These are phyloP conservation scores for Perithous albicinctus DNA, from an alignment of 2,888 invertebrate genomes.

Conservation along the genomic window DNA sequence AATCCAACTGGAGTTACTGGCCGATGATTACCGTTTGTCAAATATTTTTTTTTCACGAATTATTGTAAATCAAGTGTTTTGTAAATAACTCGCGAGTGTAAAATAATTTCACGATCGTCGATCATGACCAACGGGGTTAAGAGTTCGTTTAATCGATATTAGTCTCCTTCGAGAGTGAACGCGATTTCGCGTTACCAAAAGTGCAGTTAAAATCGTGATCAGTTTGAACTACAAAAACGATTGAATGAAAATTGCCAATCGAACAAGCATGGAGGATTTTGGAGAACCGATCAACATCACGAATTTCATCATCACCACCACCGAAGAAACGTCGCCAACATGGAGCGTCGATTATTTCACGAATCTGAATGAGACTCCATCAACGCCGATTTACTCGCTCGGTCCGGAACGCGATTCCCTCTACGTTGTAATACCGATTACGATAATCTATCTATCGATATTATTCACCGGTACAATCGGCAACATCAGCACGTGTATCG, in stretches of 20 bases:
- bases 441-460: constrained; percentile 86
- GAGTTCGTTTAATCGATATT: too few relatives aligned
- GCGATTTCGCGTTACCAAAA: too few relatives aligned
- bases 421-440: constrained; percentile 85
- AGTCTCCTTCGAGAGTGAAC: too few relatives aligned
- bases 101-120: neutral
- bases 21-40: neutral
- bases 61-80: constrained; percentile 1
- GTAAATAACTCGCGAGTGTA: neutral
- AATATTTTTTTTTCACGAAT: neutral
- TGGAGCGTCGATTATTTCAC: constrained; percentile 13
- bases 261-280: constrained; percentile 42
- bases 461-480: constrained; percentile 87
- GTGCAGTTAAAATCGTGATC: too few relatives aligned
- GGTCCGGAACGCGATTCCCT: constrained; percentile 82
- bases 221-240: too few relatives aligned
- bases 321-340: constrained; percentile 21
- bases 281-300: neutral
- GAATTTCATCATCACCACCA: constrained; percentile 1
- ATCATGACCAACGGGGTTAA: constrained; percentile 47
- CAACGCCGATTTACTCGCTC: constrained; percentile 2
- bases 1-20: too few relatives aligned
- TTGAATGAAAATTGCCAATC: neutral
- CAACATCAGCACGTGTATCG: constrained; percentile 88
- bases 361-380: neutral